These are phyloP conservation scores for Danio jaintianensis DNA, from an alignment of 2,797 vertebrate genomes.

Conservation along the genomic window DNA sequence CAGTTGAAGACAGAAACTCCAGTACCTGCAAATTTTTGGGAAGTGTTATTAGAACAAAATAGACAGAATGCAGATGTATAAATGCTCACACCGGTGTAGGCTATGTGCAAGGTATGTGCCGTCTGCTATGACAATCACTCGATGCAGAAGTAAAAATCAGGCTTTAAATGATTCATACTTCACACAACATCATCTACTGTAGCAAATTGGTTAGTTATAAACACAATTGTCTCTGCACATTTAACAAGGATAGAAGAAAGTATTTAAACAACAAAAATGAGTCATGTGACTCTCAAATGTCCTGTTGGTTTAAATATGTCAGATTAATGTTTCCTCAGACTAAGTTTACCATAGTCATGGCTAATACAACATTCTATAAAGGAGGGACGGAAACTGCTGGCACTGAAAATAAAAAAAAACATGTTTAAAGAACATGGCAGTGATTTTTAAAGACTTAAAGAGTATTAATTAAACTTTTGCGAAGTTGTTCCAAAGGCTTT, in stretches of 20 bases:
- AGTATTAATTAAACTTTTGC: constrained; percentile 4
- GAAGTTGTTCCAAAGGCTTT: neutral
- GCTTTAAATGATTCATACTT: neutral
- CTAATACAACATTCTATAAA: neutral
- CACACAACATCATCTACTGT: neutral
- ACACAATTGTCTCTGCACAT: neutral
- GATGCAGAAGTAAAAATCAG: too few species aligned
- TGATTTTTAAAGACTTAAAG: constrained; percentile 6
- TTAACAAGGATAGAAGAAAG: neutral
- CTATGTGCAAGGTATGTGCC: too few species aligned
- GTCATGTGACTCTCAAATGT: neutral
- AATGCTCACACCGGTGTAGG: too few species aligned
- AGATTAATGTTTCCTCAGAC: neutral
- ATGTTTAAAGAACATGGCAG: neutral
- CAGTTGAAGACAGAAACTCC: too few species aligned
- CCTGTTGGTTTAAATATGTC: neutral
- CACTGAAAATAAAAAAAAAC: neutral
- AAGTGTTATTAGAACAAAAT: too few species aligned
- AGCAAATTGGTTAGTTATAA: neutral
- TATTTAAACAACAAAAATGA: neutral
- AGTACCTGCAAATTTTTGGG: too few species aligned
- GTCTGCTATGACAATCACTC: too few species aligned
- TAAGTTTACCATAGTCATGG: neutral
- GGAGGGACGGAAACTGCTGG: neutral
- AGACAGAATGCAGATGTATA: too few species aligned